Percentiles rank a stretch among this genome's conserved stretches.
These are phyloP conservation scores for Pycnomerus fuliginosus DNA, from an alignment of 2,888 invertebrate genomes.

Conservation along the genomic window DNA sequence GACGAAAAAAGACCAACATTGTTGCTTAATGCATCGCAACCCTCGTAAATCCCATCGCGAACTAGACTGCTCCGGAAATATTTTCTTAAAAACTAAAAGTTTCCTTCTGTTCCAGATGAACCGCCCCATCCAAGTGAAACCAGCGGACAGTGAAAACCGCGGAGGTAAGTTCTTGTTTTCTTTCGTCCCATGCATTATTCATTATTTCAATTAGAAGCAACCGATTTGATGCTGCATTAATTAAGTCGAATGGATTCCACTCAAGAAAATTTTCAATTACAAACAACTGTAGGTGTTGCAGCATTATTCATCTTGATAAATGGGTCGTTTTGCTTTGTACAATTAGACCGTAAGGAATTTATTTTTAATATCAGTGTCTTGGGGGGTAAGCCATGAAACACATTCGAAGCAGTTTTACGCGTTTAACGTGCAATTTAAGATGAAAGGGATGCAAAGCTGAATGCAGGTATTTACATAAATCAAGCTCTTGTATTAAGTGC, in stretches of 20 bases:
- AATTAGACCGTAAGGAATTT: not conserved
- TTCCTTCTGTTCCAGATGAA: constrained; percentile 86
- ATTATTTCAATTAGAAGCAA: constrained; percentile 35
- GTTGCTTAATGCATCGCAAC: constrained; percentile 8
- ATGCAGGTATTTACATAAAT: constrained; percentile 41
- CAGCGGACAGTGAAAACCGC: constrained; percentile 99
- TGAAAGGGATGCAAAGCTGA: constrained; percentile 38
- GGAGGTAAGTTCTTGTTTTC: constrained; percentile 70
- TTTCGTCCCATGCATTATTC: constrained; percentile 31
- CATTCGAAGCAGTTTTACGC: no score
- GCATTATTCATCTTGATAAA: constrained; percentile 11
- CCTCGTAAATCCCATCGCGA: not conserved
- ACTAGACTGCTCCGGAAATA: constrained; percentile 17
- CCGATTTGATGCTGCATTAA: constrained; percentile 27
- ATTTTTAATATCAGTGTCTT: no score
- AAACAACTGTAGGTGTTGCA: constrained; percentile 10
- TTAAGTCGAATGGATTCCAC: constrained; percentile 25
- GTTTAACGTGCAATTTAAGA: constrained; percentile 32
- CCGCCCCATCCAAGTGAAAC: constrained; percentile 99
- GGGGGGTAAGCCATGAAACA: no score
- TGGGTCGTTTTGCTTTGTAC: not conserved
- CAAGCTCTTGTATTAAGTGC: constrained; percentile 30
- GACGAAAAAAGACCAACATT: constrained; percentile 7
- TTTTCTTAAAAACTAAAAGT: constrained; percentile 21
- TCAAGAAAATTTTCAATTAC: constrained; percentile 15